These are phyloP conservation scores for Diaperis boleti DNA, from an alignment of 2,888 invertebrate genomes.

Conservation along the genomic window DNA sequence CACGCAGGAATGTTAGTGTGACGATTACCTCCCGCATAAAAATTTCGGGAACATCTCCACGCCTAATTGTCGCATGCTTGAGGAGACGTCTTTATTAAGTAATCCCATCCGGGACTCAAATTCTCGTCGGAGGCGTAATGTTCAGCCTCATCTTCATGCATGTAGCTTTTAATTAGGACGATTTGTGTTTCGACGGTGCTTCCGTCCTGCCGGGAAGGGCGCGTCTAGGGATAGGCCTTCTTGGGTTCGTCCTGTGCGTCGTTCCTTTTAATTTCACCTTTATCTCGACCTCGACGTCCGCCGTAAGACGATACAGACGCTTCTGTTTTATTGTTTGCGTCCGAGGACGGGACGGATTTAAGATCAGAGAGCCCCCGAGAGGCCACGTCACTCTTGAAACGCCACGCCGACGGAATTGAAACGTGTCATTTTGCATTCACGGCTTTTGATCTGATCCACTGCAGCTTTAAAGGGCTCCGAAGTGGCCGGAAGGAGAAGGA, in stretches of 20 bases:
- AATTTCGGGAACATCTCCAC: no score
- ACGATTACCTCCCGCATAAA: no score
- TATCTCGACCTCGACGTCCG: not conserved
- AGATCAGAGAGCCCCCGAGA: constrained; percentile 1
- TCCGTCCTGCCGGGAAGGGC: constrained; percentile 18
- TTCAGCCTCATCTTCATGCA: constrained; percentile 45
- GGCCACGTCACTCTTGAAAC: constrained; percentile 2
- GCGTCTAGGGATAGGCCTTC: constrained; percentile 31
- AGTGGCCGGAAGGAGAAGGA: not conserved
- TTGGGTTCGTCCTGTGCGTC: constrained; percentile 25
- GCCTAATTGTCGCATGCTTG: constrained; percentile 20
- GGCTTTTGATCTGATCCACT: constrained; percentile 5
- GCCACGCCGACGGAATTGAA: not conserved
- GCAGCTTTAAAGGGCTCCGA: not conserved
- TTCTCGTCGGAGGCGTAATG: constrained; percentile 39
- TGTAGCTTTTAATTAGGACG: constrained; percentile 49
- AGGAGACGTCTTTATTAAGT: constrained; percentile 38
- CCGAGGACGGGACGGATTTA: constrained; percentile 21
- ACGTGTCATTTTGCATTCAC: constrained; percentile 23
- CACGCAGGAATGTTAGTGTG: no score
- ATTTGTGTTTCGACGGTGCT: constrained; percentile 44
- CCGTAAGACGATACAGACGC: constrained; percentile 25
- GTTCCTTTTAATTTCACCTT: constrained; percentile 40
- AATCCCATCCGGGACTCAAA: constrained; percentile 43
- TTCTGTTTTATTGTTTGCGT: constrained; percentile 27